Base-by-base conservation (phyloP, 1,140 invertebrate species). In the Leptonema lineaticorne region DNA sequence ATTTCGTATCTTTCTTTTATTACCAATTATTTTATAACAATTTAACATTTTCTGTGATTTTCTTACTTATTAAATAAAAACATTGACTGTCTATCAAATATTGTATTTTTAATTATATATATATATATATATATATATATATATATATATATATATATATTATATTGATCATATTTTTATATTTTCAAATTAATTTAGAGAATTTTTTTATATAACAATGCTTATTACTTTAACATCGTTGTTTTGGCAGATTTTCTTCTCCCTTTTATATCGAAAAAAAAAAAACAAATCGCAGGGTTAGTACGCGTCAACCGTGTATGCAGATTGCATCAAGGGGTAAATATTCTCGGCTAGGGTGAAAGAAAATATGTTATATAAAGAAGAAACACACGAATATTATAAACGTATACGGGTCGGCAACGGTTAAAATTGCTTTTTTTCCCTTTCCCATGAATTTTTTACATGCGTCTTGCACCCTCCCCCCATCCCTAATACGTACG, bases 381-480 rank as follows among this genome's bases (percentile, higher is more conserved):
- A 62, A 62, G n/a, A 62, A 62, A 46, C 41, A 62, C 59, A 20
- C 14, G 59, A 45, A 62, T 37, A 2, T 45, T 45, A 22, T 29
- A 58, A 29, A 26, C 56, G 59, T 28, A 41, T 18, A 24, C 11
- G 46, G 46, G 50, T 24, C 27, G 22, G 41, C 30, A 2, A 11
- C 29, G 29, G 37, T 14, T 22, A 62, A n/a, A 62, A 62, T 62
- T 62, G 59, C 59, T 46, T 62, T 22, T 62, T 62, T 37, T 24
- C 46, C 29, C 1, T 37, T n/a, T n/a, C n/a, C n/a, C n/a, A n/a
- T n/a, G n/a, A n/a, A n/a, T n/a, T 33, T 45, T 62, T 45, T 46
- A 62, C 27, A 33, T 62, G 26, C 29, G 33, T 27, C 59, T 24
- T 62, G 9, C 16, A 4, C n/a, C n/a, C n/a, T n/a, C n/a, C n/a